Evolutionary conservation across 2,888 invertebrate species (phyloP).

Genomic region (Amphipoea oculea): DNA sequence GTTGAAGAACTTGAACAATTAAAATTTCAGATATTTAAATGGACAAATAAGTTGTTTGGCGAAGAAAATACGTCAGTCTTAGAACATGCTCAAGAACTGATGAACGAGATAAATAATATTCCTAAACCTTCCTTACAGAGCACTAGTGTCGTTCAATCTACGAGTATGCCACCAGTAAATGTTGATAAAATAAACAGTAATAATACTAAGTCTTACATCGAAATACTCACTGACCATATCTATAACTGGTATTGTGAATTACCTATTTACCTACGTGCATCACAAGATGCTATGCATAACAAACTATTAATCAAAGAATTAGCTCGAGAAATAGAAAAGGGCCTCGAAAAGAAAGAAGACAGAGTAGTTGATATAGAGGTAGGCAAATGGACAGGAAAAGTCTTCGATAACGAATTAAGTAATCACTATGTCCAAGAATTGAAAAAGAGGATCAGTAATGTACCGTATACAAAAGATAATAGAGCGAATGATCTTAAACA

Average conservation of each 20-base stretch:
- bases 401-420: conserved; percentile 44
- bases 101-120: conserved; percentile 74
- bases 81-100: conserved; percentile 72
- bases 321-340: conserved; percentile 40
- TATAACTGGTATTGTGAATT: conserved; percentile 53
- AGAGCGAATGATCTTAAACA: conserved; percentile 16
- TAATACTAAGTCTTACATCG: conserved; percentile 13
- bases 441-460: conserved; percentile 43
- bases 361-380: conserved; percentile 29
- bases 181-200: neutral
- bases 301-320: conserved; percentile 44
- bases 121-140: conserved; percentile 63
- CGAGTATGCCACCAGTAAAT: neutral
- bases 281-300: conserved; percentile 22
- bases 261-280: conserved; percentile 16
- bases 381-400: conserved; percentile 35
- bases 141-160: neutral
- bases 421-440: conserved; percentile 23
- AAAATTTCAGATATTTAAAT: conserved; percentile 83
- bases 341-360: conserved; percentile 10
- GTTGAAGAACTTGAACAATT: conserved; percentile 79
- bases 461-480: conserved; percentile 4
- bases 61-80: conserved; percentile 71
- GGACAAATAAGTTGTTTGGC: conserved; percentile 76
- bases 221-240: conserved; percentile 35